Conservation (phyloP, 2,113 vertebrate genomes). For the Nyctereutes procyonoides region DNA sequence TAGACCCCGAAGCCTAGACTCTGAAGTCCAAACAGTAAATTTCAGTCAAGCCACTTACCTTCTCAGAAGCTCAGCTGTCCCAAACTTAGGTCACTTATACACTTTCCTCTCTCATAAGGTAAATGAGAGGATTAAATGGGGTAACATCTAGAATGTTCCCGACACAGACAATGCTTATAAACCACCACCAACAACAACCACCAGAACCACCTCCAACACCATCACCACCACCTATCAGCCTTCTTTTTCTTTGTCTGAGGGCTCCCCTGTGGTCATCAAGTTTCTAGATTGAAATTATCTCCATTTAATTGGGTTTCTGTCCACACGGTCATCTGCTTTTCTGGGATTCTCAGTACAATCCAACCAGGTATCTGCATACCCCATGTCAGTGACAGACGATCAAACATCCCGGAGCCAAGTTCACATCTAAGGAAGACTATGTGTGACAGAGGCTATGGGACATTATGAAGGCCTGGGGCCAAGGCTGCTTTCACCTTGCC, state of each 20-base stretch:
- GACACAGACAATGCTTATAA: no score
- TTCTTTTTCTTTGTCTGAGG: not conserved
- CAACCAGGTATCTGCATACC: not conserved
- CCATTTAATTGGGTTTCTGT: not conserved
- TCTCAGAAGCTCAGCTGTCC: not conserved
- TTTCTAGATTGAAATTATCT: not conserved
- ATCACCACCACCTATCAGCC: not conserved
- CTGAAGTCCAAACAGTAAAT: not conserved
- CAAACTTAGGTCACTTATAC: not conserved
- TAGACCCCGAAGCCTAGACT: not conserved
- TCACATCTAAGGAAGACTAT: constrained; percentile 44
- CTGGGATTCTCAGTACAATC: not conserved
- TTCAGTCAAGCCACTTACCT: not conserved
- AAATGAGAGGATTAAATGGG: not conserved
- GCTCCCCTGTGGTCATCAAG: not conserved
- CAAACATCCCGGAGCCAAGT: not conserved
- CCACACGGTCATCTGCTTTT: not conserved
- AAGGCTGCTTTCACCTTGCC: constrained; percentile 32
- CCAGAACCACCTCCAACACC: not conserved
- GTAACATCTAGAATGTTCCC: not conserved
- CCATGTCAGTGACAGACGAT: not conserved
- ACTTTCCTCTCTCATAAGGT: not conserved
- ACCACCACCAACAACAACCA: not conserved
- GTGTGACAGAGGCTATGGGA: constrained; percentile 45
- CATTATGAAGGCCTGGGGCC: constrained; percentile 56